Percentiles rank a stretch among this genome's conserved stretches.
These are phyloP conservation scores for Junco hyemalis DNA, from an alignment of 2,113 vertebrate genomes.

Conservation along the genomic window DNA sequence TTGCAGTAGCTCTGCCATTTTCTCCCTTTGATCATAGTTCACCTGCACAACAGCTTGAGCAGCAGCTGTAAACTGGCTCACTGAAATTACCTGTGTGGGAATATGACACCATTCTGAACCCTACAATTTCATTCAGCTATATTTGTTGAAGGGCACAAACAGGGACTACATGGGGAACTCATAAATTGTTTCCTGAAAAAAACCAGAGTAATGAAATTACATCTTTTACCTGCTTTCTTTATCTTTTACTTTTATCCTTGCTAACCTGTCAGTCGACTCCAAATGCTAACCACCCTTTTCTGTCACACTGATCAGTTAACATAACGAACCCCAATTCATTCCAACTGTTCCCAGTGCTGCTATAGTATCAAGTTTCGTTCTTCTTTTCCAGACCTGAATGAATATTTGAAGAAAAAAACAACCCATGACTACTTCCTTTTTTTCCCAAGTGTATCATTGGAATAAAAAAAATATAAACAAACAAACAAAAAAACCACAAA, in stretches of 20 bases:
- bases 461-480: not conserved
- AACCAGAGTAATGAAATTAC: not conserved
- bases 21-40: conserved; percentile 35
- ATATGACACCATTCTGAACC: conserved; percentile 15
- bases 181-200: not conserved
- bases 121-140: not conserved
- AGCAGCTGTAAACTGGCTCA: conserved; percentile 32
- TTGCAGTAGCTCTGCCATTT: not conserved
- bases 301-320: not conserved
- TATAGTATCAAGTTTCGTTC: not conserved
- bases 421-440: not conserved
- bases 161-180: not conserved
- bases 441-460: not conserved
- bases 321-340: not conserved
- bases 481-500: not conserved
- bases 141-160: not conserved
- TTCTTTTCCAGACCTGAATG: not conserved
- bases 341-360: not conserved
- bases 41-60: conserved; percentile 36
- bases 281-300: not conserved
- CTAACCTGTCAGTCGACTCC: not conserved
- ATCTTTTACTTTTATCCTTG: not conserved
- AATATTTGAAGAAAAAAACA: not conserved
- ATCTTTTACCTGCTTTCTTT: not conserved
- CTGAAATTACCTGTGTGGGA: conserved; percentile 2